phyloP scores from a whole-genome alignment of 2,888 invertebrate genomes.

The Hedya salicella region DNA sequence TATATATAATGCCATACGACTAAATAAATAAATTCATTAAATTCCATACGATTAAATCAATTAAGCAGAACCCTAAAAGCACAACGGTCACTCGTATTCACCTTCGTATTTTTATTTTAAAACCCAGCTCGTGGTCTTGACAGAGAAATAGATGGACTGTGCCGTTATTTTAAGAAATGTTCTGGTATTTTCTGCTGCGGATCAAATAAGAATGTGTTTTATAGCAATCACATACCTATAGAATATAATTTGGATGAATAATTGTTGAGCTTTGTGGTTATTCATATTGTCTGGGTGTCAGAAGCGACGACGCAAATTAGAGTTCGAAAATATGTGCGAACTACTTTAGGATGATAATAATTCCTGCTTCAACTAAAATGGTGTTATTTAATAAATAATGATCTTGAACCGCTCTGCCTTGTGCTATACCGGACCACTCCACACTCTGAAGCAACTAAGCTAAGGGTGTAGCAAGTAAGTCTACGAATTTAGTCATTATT shows the following conservation, averaged over 20 bases:
- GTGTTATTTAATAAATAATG: too few relatives aligned
- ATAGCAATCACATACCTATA: background rate
- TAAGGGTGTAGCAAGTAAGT: too few relatives aligned
- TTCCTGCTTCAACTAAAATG: too few relatives aligned
- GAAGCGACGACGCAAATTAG: too few relatives aligned
- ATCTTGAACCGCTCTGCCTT: too few relatives aligned
- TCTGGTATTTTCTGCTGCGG: background rate
- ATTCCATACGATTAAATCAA: background rate
- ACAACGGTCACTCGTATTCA: background rate
- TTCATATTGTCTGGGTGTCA: too few relatives aligned
- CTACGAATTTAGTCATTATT: too few relatives aligned
- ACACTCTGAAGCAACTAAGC: too few relatives aligned
- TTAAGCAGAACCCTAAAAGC: background rate
- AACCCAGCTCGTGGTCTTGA: constrained; percentile 1
- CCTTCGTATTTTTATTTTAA: background rate
- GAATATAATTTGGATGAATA: background rate
- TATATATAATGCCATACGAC: background rate
- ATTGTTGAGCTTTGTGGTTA: background rate
- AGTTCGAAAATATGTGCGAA: too few relatives aligned
- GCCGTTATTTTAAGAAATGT: constrained; percentile 16
- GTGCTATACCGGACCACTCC: too few relatives aligned
- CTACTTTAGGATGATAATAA: too few relatives aligned
- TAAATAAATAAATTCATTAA: background rate
- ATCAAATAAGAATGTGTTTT: background rate
- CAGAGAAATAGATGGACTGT: constrained; percentile 1